Evolutionary conservation across 1,140 invertebrate genomes (phyloP).

Genomic region (Paralvinella palmiformis): DNA sequence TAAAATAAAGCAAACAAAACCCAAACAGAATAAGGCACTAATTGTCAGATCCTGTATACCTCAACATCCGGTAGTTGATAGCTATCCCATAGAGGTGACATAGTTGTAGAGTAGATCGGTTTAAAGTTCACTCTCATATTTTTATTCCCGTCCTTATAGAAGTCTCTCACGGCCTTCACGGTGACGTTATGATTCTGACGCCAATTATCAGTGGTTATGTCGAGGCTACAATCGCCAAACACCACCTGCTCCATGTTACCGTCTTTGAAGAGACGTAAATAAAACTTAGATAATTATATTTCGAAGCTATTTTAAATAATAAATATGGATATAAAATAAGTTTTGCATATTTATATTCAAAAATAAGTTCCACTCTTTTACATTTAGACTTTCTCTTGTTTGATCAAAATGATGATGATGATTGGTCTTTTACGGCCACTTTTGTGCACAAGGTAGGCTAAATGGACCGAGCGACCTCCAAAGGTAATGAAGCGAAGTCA

Average conservation of each 20-base stretch:
- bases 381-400: too few species aligned
- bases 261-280: background rate
- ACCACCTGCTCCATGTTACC: conserved; percentile 14
- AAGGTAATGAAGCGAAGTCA: too few species aligned
- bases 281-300: background rate
- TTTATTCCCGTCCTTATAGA: conserved; percentile 15
- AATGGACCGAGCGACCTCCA: too few species aligned
- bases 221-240: conserved; percentile 14
- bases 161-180: conserved; percentile 17
- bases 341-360: too few species aligned
- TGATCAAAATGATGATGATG: too few species aligned
- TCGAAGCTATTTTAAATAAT: too few species aligned
- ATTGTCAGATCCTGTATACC: background rate
- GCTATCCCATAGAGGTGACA: conserved; percentile 10
- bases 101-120: conserved; percentile 10
- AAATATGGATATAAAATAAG: too few species aligned
- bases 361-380: too few species aligned
- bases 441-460: too few species aligned
- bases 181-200: conserved; percentile 10
- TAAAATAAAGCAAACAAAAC: background rate
- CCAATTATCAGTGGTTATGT: conserved; percentile 12
- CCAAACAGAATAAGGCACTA: background rate
- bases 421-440: too few species aligned
- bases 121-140: conserved; percentile 11
- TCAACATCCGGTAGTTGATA: conserved; percentile 14